Base-by-base conservation (phyloP, 2,888 invertebrate species). In the Thecocarcelia acutangulata region DNA sequence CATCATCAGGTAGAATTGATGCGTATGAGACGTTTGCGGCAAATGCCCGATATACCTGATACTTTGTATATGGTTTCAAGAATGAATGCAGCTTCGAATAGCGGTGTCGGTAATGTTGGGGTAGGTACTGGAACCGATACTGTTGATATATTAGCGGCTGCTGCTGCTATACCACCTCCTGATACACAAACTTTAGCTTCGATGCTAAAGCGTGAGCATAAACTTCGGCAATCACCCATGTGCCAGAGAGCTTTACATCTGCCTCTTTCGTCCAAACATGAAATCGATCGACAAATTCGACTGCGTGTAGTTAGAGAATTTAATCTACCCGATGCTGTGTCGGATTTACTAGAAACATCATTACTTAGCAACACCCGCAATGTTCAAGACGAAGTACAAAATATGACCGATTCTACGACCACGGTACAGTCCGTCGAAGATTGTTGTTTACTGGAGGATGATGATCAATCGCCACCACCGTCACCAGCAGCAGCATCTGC, bases 221-320 rank as follows among this genome's bases (percentile, higher is more conserved):
- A 97, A 90, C 92, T 98, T 85, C 93, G 95, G 72, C 94, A 94
- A 87, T 93, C 95, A 64, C 95, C 96, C 4, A 94, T 95, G 89
- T 96, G 96, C 87, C 95, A 94, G 88, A 92, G 96, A 68, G 97
- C 97, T 59, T 92, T 96, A 81, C 92, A 93, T 83, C 92, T 96
- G 90, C 94, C 95, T 80, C 92, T 96, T 83, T 94, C 95, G 8
- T 95, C 96, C 84, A 93, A 95, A 68, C 93, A 94, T 85, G 95
- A 96, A 87, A 95, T 97, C 83, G 94, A 94, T 86, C 92, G 94
- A 84, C 95, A 95, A 92, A 94, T 97, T 84, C 94, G 97, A 75
- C 91, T 98, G 86, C 94, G 98, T 8, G 97, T 97, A 1, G 97
- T 98, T 13, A 93, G 98, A 58, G 98, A 98, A 92, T 96, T 97